Percentiles rank a stretch among this genome's conserved stretches.
Evolutionary conservation across 2,797 vertebrate species (phyloP).

Genomic region (Rallus crepitans): DNA sequence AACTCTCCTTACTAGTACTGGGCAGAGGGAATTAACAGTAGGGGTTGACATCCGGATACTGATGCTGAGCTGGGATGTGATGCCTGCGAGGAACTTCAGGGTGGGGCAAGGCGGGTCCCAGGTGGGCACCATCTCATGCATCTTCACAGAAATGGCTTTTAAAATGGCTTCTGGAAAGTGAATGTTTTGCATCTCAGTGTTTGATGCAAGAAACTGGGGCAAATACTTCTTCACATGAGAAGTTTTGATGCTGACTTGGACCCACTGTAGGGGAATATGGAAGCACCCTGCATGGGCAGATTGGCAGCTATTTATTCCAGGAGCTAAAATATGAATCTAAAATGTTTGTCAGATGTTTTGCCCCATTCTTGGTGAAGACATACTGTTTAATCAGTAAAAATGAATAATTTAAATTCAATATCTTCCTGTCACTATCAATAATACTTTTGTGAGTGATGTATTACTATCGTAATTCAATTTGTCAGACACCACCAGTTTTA

Average conservation of each 20-base stretch:
- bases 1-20: not conserved
- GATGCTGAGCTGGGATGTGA: not conserved
- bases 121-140: rapidly evolving
- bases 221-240: not conserved
- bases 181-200: rapidly evolving
- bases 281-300: not conserved
- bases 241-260: not conserved
- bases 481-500: conserved; percentile 79
- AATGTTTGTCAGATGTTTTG: conserved; percentile 72
- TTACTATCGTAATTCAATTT: conserved; percentile 83
- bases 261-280: not conserved
- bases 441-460: conserved; percentile 83
- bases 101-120: rapidly evolving
- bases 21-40: not conserved
- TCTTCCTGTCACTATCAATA: conserved; percentile 83
- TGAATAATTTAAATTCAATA: conserved; percentile 90
- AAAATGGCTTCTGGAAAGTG: not conserved
- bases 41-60: not conserved
- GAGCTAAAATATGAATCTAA: conserved; percentile 66
- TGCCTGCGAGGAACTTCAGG: not conserved
- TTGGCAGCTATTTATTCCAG: conserved; percentile 42
- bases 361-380: conserved; percentile 73
- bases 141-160: not conserved
- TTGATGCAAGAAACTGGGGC: not conserved
- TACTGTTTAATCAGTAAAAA: conserved; percentile 83